These are phyloP conservation scores for Passerina amoena DNA, from an alignment of 2,113 vertebrate species.

Conservation along the genomic window DNA sequence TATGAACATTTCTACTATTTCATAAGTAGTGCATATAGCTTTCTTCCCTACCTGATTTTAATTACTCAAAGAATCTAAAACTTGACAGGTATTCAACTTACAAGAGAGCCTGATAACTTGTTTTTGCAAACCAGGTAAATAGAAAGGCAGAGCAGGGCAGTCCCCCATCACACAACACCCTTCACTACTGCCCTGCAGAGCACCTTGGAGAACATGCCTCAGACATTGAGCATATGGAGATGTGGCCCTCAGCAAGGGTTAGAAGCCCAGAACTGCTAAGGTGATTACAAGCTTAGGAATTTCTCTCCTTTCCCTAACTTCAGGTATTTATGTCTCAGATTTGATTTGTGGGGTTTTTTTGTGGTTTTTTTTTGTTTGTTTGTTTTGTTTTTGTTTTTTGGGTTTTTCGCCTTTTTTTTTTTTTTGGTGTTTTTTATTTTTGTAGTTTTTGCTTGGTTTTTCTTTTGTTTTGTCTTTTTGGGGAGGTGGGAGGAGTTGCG, in stretches of 20 bases:
- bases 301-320: neutral
- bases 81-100: neutral
- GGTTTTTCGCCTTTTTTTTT: neutral
- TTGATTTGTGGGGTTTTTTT: neutral
- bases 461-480: neutral
- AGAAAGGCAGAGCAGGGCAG: neutral
- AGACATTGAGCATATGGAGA: neutral
- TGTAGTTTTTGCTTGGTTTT: neutral
- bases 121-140: neutral
- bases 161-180: neutral
- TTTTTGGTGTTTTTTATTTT: neutral
- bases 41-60: neutral
- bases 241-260: neutral
- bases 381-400: neutral
- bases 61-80: neutral
- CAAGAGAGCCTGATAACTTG: neutral
- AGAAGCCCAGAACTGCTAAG: neutral
- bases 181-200: neutral
- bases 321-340: neutral
- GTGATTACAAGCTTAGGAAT: neutral
- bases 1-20: neutral
- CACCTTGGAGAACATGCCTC: neutral
- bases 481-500: too few species aligned
- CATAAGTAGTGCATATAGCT: neutral
- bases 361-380: too few species aligned